phyloP scores from a whole-genome alignment of 2,113 vertebrate genomes.

The Poecile atricapillus region DNA sequence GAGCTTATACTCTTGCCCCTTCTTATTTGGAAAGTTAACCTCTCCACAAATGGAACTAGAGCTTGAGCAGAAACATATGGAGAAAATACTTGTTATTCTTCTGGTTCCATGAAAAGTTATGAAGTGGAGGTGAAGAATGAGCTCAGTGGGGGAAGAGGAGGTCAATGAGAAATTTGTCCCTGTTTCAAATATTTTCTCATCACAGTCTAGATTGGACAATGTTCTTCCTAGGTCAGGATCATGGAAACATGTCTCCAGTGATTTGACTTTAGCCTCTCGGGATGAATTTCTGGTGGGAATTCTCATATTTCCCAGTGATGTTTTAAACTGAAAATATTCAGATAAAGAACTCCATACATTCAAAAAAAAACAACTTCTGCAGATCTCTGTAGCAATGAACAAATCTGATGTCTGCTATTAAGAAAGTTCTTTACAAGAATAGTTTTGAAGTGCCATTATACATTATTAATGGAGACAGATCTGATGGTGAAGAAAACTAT shows the following conservation, averaged over 20 bases:
- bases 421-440: background rate
- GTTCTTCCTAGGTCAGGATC: background rate
- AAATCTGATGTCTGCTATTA: background rate
- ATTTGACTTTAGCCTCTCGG: background rate
- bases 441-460: background rate
- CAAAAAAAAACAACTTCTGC: background rate
- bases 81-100: background rate
- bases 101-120: constrained; percentile 9
- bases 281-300: background rate
- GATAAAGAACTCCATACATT: constrained; percentile 2
- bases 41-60: background rate
- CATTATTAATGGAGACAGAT: constrained; percentile 46
- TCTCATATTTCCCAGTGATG: background rate
- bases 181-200: constrained; percentile 35
- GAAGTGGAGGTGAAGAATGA: constrained; percentile 35
- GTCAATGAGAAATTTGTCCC: constrained; percentile 52
- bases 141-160: constrained; percentile 3
- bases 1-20: background rate
- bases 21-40: constrained; percentile 28
- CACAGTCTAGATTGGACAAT: background rate
- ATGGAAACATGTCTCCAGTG: background rate
- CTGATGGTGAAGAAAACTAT: constrained; percentile 42
- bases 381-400: background rate
- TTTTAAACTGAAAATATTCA: constrained; percentile 1
- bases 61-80: constrained; percentile 51